Percentiles rank a stretch among this genome's conserved stretches.
Conservation (phyloP, 2,888 invertebrate species). For the Saturnia japonica region DNA sequence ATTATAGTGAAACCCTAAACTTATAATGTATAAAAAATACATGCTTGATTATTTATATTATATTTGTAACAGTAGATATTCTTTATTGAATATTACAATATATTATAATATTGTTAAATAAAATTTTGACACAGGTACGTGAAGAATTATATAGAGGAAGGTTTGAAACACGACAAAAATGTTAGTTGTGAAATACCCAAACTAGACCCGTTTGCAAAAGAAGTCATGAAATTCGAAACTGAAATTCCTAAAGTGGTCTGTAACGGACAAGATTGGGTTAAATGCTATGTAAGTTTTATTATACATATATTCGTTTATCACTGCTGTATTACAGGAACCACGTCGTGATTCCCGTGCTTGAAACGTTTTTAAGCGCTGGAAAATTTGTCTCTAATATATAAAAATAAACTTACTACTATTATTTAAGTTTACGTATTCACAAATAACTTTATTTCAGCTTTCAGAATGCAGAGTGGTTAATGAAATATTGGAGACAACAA, state of each 20-base stretch:
- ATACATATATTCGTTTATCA: not conserved
- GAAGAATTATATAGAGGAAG: conserved; percentile 56
- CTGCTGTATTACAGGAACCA: too few relatives aligned
- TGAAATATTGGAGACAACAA: conserved; percentile 47
- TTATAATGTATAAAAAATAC: too few relatives aligned
- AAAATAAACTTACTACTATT: too few relatives aligned
- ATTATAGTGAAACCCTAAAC: too few relatives aligned
- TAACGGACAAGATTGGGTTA: conserved; percentile 88
- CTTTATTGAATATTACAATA: not conserved
- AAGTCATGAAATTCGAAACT: conserved; percentile 87
- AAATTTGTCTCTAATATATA: too few relatives aligned
- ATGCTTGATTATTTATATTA: not conserved
- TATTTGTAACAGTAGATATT: not conserved
- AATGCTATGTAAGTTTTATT: conserved; percentile 83
- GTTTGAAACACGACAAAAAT: conserved; percentile 63
- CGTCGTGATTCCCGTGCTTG: too few relatives aligned
- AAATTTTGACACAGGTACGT: conserved; percentile 47
- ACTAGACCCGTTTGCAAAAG: conserved; percentile 81
- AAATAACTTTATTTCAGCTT: conserved; percentile 57
- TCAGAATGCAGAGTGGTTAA: conserved; percentile 66
- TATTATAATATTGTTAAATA: not conserved
- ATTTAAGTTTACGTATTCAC: too few relatives aligned
- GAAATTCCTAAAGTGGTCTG: conserved; percentile 85
- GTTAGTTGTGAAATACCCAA: conserved; percentile 73
- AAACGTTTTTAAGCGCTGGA: too few relatives aligned